Base-by-base conservation (phyloP, 2,888 invertebrate genomes). In the Rhabditophanes sp. region DNA sequence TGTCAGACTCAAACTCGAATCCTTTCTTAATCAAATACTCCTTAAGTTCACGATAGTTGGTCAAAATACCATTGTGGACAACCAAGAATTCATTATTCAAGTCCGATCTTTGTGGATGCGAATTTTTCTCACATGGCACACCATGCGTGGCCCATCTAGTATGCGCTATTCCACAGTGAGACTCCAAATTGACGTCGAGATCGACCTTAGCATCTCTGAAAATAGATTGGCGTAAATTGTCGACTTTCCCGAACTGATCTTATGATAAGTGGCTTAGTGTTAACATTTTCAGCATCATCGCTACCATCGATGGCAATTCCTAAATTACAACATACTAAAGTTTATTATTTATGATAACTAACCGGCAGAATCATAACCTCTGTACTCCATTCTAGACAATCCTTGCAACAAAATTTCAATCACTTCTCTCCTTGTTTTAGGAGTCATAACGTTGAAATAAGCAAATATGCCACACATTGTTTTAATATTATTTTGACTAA, bases 111-210 rank as follows among this genome's bases (percentile, higher is more conserved):
- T 96, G 93, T 4, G 96, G 96, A 72, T 99, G 96, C 25, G 88
- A 81, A 72, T 99, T 99, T 25, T 79, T 70, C 46, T 80, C 79
- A 49, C 78, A 83, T 9, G 99, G 96, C 34, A 81, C 81, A 50
- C 99, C 96, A 64, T 99, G 99, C 11, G 99, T 99, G 1, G 99
- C 99, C 99, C 99, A 99, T 63, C 99, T 80, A 4, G 96, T 99
- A 67, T 99, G 99, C 24, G 96, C 88, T 60, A 99, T 96, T 22
- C 93, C 99, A 48, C 82, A 80, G 66, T 99, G 96, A 35, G 76
- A 78, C 14, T 77, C 74, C 33, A 80, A 75, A 34, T 72, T 70
- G 18, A 74, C 73, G 28, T 80, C 80, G 46, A 81, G 76, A 35
- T 79, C 76, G 33, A 82, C 69, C 9, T 9, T n/a, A 33, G 4